Conservation (phyloP, 2,797 vertebrate genomes). For the Babyrousa celebensis region DNA sequence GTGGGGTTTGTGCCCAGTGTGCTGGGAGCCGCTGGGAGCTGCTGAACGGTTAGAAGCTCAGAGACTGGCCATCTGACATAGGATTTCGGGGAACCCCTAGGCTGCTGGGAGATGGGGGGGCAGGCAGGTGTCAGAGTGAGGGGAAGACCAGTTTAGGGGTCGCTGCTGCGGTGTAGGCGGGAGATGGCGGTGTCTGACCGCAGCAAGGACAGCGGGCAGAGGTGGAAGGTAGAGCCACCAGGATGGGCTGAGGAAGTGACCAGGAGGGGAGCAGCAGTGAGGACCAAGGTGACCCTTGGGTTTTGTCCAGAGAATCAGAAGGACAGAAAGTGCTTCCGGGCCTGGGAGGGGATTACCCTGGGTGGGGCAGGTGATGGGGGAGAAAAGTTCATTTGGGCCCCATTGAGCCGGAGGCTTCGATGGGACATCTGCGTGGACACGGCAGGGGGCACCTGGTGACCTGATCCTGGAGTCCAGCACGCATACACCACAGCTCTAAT, state of each 20-base stretch:
- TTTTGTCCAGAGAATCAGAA: background rate
- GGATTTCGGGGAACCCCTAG: background rate
- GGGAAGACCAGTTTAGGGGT: background rate
- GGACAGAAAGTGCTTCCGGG: rapidly evolving
- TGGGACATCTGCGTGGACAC: rapidly evolving
- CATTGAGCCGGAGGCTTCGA: rapidly evolving
- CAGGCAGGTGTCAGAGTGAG: background rate
- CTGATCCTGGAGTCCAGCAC: rapidly evolving
- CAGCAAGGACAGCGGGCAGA: rapidly evolving
- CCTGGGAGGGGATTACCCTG: background rate
- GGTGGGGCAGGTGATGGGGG: background rate
- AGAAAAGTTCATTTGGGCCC: no score
- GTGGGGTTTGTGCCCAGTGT: background rate
- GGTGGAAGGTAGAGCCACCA: rapidly evolving
- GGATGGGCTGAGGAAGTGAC: rapidly evolving
- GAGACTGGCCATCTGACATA: background rate
- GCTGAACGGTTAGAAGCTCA: background rate
- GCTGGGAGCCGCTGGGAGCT: background rate
- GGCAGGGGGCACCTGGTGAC: background rate
- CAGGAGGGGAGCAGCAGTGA: background rate
- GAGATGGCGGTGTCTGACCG: background rate
- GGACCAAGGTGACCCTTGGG: background rate
- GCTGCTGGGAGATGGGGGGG: no score
- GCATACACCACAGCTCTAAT: background rate
- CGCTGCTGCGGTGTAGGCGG: rapidly evolving